These are phyloP conservation scores for Creontiades dilutus DNA, from an alignment of 2,888 invertebrate genomes.

Conservation along the genomic window DNA sequence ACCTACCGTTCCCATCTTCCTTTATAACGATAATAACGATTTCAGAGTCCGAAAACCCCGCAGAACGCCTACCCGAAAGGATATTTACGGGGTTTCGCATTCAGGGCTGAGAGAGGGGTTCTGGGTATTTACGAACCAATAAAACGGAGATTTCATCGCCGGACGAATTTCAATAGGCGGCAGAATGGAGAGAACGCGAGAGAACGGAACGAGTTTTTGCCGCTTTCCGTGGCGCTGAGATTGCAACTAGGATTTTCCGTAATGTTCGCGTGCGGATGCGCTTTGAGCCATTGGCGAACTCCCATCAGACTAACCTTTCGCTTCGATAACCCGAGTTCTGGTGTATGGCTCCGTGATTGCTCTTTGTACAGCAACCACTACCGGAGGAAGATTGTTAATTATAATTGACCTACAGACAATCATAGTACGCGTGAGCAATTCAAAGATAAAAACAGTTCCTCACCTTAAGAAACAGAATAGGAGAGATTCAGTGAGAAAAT, in stretches of 20 bases:
- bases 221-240: not conserved
- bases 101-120: not conserved
- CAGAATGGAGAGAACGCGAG: conserved; percentile 1
- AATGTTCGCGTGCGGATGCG: not conserved
- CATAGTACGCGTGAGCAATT: no score
- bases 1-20: conserved; percentile 38
- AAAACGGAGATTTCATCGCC: conserved; percentile 35
- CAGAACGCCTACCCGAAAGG: conserved; percentile 12
- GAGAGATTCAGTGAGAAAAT: no score
- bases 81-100: conserved; percentile 37
- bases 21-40: conserved; percentile 51
- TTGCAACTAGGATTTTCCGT: not conserved
- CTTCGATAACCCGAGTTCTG: not conserved
- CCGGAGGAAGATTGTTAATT: not conserved
- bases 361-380: not conserved
- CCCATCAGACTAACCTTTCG: not conserved
- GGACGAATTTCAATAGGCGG: conserved; percentile 38
- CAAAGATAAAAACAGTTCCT: no score
- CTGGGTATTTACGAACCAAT: conserved; percentile 45
- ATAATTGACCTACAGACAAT: no score
- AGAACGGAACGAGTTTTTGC: conserved; percentile 5
- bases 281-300: not conserved
- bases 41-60: conserved; percentile 29
- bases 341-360: not conserved
- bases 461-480: no score